A percentile compares a stretch with the other conserved stretches of the same genome.
Evolutionary conservation across 2,888 invertebrate genomes (phyloP).

Genomic region (Rhopalosiphum nymphaeae): DNA sequence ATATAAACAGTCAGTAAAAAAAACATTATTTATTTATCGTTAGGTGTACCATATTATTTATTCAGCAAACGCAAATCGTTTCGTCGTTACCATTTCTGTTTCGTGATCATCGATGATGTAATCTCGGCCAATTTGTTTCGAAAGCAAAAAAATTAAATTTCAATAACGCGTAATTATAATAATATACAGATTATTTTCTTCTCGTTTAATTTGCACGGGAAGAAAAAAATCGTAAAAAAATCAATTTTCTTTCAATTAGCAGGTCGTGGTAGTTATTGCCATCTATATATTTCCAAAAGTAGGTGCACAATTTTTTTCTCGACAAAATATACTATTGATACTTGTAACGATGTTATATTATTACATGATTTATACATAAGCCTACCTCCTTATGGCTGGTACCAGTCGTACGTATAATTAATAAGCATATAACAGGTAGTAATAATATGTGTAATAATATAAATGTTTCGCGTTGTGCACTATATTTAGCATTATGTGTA

Average conservation of each 20-base stretch:
- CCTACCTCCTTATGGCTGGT: too few species aligned
- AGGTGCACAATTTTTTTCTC: not conserved
- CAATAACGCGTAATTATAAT: not conserved
- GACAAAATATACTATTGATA: not conserved
- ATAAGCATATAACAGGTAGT: too few species aligned
- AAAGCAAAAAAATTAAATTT: not conserved
- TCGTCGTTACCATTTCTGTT: not conserved
- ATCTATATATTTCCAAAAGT: not conserved
- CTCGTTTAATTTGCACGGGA: not conserved
- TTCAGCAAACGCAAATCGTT: not conserved
- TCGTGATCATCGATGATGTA: not conserved
- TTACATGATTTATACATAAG: too few species aligned
- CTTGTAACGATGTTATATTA: too few species aligned
- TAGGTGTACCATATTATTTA: not conserved
- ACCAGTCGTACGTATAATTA: too few species aligned
- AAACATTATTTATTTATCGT: not conserved
- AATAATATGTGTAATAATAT: too few species aligned
- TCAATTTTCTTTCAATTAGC: not conserved
- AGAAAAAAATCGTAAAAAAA: not conserved
- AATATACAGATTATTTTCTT: not conserved
- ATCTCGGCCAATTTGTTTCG: slow-evolving; percentile 15
- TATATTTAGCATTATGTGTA: too few species aligned
- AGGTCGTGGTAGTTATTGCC: not conserved
- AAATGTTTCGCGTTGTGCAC: too few species aligned
- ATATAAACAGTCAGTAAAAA: not conserved